phyloP scores from a whole-genome alignment of 2,113 vertebrate species.

The Pterocles burchelli region DNA sequence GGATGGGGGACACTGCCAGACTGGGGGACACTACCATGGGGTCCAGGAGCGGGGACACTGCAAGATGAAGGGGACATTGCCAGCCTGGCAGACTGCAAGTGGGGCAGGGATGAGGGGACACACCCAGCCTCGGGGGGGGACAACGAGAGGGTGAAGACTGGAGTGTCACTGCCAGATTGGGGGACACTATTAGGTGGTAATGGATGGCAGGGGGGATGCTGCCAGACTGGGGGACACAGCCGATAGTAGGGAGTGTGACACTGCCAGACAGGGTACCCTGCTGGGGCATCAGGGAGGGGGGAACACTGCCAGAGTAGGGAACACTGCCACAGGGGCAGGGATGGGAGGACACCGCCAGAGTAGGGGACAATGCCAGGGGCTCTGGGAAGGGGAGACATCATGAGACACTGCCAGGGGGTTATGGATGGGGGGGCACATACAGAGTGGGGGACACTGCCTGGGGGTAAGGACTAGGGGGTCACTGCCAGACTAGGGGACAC shows the following conservation, averaged over 20 bases:
- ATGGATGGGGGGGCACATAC: not conserved
- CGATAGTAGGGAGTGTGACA: not conserved
- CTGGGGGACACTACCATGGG: not conserved
- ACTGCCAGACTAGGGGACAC: no score
- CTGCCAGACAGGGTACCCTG: not conserved
- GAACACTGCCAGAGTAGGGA: not conserved
- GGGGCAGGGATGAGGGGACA: not conserved
- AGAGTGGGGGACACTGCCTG: not conserved
- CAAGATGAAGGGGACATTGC: no score
- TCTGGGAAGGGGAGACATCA: not conserved
- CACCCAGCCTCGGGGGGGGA: not conserved
- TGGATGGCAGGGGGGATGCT: not conserved
- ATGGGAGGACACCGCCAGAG: not conserved
- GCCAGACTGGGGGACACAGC: not conserved
- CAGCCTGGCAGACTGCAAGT: no score
- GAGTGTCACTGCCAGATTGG: not conserved
- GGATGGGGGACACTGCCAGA: not conserved
- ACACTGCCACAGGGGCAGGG: not conserved
- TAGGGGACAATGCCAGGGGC: not conserved
- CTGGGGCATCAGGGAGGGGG: not conserved
- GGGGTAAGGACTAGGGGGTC: not conserved
- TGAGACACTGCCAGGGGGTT: not conserved
- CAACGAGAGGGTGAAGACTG: no score
- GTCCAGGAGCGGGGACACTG: not conserved
- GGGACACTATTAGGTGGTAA: not conserved